A percentile compares a stretch with the other conserved stretches of the same genome.
These are phyloP conservation scores for Aix galericulata DNA, from an alignment of 2,113 vertebrate genomes.

Conservation along the genomic window DNA sequence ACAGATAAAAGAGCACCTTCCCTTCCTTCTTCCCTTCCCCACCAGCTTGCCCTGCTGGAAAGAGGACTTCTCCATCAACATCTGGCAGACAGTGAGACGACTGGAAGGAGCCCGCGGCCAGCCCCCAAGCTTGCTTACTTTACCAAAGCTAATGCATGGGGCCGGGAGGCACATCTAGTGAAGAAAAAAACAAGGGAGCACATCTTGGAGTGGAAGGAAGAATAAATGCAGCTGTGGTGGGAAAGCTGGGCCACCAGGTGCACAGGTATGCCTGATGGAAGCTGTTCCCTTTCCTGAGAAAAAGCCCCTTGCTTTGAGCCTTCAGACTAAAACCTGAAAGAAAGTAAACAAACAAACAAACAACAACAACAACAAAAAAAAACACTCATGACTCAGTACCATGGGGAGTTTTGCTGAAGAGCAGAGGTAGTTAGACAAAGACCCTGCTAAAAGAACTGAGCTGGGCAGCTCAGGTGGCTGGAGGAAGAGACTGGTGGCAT, in stretches of 20 bases:
- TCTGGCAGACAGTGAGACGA: background rate
- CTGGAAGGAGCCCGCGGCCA: background rate
- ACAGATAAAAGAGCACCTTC: background rate
- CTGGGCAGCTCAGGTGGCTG: accelerated
- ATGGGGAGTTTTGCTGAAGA: background rate
- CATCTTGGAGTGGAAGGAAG: background rate
- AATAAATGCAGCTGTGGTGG: accelerated
- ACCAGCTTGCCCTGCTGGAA: background rate
- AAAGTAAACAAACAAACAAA: background rate
- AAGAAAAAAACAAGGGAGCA: background rate
- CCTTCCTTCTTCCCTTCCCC: background rate
- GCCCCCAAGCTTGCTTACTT: background rate
- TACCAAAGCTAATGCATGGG: background rate
- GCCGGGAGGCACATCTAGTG: background rate
- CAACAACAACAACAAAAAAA: no score
- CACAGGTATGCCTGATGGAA: accelerated
- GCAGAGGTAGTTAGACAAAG: background rate
- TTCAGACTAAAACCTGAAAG: background rate
- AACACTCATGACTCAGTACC: background rate
- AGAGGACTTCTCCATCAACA: background rate
- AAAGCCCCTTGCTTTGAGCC: background rate
- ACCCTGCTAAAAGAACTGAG: background rate
- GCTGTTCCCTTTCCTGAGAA: accelerated
- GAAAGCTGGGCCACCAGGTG: background rate
- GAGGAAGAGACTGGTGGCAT: accelerated